Percentiles rank a stretch among this genome's conserved stretches.
These are phyloP conservation scores for Sinohyriopsis cumingii DNA, from an alignment of 2,888 invertebrate species.

Conservation along the genomic window DNA sequence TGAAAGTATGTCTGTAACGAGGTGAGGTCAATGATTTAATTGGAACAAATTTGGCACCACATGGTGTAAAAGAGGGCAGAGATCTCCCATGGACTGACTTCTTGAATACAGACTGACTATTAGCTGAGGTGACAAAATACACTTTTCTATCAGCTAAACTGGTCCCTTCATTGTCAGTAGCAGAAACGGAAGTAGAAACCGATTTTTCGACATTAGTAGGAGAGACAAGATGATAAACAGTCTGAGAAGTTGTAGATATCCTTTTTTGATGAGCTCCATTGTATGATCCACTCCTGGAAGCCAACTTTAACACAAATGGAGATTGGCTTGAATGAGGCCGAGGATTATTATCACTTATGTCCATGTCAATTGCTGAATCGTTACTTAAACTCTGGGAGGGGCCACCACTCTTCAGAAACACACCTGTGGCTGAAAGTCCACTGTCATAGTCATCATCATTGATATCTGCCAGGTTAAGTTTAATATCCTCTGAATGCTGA, in stretches of 20 bases:
- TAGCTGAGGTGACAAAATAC: too few species aligned
- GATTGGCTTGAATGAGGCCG: neutral
- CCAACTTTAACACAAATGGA: neutral
- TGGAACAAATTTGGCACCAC: too few species aligned
- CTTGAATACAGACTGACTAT: too few species aligned
- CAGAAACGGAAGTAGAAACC: too few species aligned
- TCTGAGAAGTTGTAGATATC: conserved; percentile 26
- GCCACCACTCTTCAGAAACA: conserved; percentile 21
- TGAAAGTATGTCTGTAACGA: conserved; percentile 19
- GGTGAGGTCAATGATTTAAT: conserved; percentile 31
- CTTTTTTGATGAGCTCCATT: conserved; percentile 19
- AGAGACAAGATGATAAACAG: conserved; percentile 3
- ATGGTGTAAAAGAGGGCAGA: too few species aligned
- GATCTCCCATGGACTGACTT: too few species aligned
- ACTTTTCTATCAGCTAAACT: too few species aligned
- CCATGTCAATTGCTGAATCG: conserved; percentile 32
- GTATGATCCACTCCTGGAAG: neutral
- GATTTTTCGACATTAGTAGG: too few species aligned
- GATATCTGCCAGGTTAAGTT: conserved; percentile 47
- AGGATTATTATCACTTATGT: conserved; percentile 7
- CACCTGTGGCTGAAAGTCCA: conserved; percentile 29
- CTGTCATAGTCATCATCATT: conserved; percentile 46
- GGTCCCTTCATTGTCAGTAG: too few species aligned
- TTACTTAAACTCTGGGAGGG: conserved; percentile 8
- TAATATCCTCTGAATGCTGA: conserved; percentile 34